Base-by-base conservation (phyloP, 2,113 vertebrate genomes). In the Panurus biarmicus region DNA sequence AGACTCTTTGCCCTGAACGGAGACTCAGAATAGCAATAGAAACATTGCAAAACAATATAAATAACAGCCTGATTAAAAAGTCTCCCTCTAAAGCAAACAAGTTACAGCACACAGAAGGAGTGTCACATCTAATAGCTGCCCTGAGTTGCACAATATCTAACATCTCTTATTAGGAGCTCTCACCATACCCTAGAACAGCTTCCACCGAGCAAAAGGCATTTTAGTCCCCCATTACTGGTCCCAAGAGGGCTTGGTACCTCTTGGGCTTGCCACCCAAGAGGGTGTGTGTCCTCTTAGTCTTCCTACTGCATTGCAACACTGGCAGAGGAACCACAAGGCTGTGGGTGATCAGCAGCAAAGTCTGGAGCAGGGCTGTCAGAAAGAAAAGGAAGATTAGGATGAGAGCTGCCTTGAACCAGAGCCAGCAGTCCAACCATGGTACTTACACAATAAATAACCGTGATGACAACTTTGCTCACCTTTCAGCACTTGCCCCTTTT, bases 401-500 rank as follows among this genome's bases (percentile, higher is more conserved):
- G 69, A 81, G 48, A 56, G 40, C 69, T 65, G 44, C 48, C 9
- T 3, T 83, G 89, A 91, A 71, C 40, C 48, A 31, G 67, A 81
- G 79, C 82, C 82, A 85, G 36, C 60, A 72, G 71, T 48, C 64
- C 50, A 84, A 8, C 40, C 82, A 42, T 22, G 84, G 82, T 57
- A 62, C 94, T 91, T 53, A 57, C 28, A 22, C 90, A 54, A 73
- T 71, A 93, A 95, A 87, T 74, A 95, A 91, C 48, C 0, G 0
- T 6, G 61, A 71, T 86, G 79, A 93, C 69, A 84, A 80, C 85
- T 77, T 65, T 2, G 8, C 75, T 88, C 83, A 92, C 87, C 82
- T 92, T 90, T 96, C 91, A 91, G 64, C 83, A 89, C 87, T 93
- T 50, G 29, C 35, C 31, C 62, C 89, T 91, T 93, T 94, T 66